Evolutionary conservation across 2,888 invertebrate species (phyloP), one percentile per base, ranked within the genome.

Genomic region (Athetis lepigone): DNA sequence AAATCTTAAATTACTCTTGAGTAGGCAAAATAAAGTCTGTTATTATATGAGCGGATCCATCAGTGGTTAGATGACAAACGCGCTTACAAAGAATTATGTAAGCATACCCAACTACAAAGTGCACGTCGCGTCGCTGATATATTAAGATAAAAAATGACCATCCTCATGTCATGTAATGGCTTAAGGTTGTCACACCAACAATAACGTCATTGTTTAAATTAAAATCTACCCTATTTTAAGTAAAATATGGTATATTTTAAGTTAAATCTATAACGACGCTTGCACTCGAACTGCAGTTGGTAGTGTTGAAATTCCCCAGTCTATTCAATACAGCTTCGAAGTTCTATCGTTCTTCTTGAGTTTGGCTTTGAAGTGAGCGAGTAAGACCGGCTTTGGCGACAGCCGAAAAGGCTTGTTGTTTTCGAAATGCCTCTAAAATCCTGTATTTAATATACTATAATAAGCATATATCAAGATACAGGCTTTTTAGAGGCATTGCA

Each of bases 261-360:
- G 25, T n/a, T 18, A 18, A 66, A 54, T 46, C 50, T 21, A 67
- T 59, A 71, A 40, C 55, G 54, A 57, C 43, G 21, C 19, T 62
- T 52, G 49, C 59, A 42, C 19, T 43, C 19, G 18, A 46, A 71
- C 25, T 45, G 42, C 47, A 64, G 40, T 59, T 40, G 45, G 29
- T 23, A 52, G 59, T 58, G 62, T 64, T 59, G 49, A 70, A 75
- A 70, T 70, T 70, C 72, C 51, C 58, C 46, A 36, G 55, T 58
- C 57, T 55, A 70, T 75, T 74, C 67, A 67, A 67, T 69, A 64
- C 70, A 64, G 60, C 72, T 80, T 65, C 57, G 69, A 75, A 81
- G 68, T 81, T 77, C 64, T 60, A 77, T 75, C 74, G 63, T 59
- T 74, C 63, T 72, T 77, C 64, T 59, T 72, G 61, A 77, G 57